These are phyloP conservation scores for Harlomillsia oculata DNA, from an alignment of 1,140 invertebrate species.

Conservation along the genomic window DNA sequence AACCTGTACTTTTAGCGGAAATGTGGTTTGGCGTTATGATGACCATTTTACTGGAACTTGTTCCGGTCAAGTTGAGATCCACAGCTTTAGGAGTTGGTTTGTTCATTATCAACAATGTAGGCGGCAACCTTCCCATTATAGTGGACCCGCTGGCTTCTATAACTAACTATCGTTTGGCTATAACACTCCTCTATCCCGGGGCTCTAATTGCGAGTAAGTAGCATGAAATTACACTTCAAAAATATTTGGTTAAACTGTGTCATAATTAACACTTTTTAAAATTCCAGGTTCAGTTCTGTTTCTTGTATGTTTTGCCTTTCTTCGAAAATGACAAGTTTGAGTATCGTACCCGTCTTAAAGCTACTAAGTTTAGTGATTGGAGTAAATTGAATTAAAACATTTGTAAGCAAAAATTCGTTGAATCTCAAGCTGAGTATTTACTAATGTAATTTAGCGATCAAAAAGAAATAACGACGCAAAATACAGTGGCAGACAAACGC, in stretches of 20 bases:
- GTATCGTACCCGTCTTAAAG: no score
- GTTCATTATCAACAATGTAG: constrained; percentile 85
- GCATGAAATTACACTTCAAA: neutral
- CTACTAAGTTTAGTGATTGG: no score
- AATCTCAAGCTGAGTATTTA: no score
- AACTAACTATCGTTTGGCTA: constrained; percentile 67
- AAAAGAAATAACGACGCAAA: no score
- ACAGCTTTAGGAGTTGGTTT: constrained; percentile 75
- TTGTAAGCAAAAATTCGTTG: no score
- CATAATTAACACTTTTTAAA: neutral
- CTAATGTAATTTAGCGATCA: no score
- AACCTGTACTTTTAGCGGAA: constrained; percentile 55
- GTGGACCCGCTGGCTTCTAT: constrained; percentile 70
- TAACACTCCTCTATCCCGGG: constrained; percentile 78
- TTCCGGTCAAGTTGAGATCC: constrained; percentile 65
- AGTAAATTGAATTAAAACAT: no score
- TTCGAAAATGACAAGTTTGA: constrained; percentile 5
- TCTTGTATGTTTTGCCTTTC: constrained; percentile 18
- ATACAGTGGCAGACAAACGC: no score
- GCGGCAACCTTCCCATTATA: constrained; percentile 79
- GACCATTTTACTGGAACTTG: constrained; percentile 76
- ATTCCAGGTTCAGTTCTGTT: constrained; percentile 25
- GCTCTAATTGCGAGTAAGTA: constrained; percentile 71
- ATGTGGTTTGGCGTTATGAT: constrained; percentile 90
- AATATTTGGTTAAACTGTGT: neutral